Evolutionary conservation across 2,113 vertebrate genomes (phyloP).

Genomic region (Noctilio leporinus): DNA sequence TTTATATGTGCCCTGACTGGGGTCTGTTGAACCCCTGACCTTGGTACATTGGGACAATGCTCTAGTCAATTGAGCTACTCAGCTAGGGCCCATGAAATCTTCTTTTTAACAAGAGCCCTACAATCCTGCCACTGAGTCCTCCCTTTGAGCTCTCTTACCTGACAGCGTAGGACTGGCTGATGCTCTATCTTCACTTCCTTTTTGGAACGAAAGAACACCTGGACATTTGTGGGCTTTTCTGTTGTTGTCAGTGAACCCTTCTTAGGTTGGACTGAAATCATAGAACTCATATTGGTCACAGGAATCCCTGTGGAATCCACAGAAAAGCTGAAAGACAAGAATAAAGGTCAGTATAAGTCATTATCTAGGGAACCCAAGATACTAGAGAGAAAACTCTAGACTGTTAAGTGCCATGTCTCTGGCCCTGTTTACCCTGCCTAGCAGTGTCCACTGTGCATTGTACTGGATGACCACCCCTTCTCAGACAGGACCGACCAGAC

Average conservation of each 20-base stretch:
- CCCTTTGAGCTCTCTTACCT: constrained; percentile 78
- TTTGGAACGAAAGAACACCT: constrained; percentile 81
- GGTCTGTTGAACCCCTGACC: too few species aligned
- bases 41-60: too few species aligned
- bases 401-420: background rate
- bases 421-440: background rate
- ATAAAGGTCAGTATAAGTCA: background rate
- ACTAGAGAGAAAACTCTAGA: background rate
- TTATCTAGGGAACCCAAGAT: background rate
- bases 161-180: constrained; percentile 84
- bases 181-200: constrained; percentile 81
- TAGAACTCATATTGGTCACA: constrained; percentile 69
- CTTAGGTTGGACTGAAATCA: constrained; percentile 83
- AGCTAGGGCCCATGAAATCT: background rate
- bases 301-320: constrained; percentile 69
- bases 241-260: constrained; percentile 76
- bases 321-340: constrained; percentile 79
- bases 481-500: background rate
- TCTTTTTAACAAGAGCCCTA: background rate
- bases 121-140: fast-evolving
- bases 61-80: too few species aligned
- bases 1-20: too few species aligned
- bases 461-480: background rate
- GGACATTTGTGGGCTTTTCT: constrained; percentile 76
- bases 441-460: background rate